Evolutionary conservation across 2,888 invertebrate species (phyloP), one percentile per base, ranked within the genome.

Genomic region (Metallyticus violacea): DNA sequence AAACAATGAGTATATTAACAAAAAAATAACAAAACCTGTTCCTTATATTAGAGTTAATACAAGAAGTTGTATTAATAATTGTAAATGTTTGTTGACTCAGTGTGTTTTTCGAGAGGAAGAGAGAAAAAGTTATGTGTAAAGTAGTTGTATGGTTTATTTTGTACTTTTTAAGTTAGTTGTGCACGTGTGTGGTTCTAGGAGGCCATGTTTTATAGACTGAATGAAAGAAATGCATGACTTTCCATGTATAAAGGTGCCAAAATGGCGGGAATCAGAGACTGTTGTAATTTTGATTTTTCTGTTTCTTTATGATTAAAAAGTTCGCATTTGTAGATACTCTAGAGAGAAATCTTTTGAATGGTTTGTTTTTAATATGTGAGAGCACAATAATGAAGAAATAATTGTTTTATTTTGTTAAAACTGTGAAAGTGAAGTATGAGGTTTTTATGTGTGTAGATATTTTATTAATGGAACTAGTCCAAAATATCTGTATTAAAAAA

Each of bases 361-460:
- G 40, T 85, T 85, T 85, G 28, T 85, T 85, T 88, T 86, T 82
- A 84, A 79, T 77, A 88, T 88, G 87, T 88, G 88, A 85, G 83
- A 87, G 88, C 88, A 88, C 88, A 88, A 87, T 88, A 88, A 88
- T 77, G 79, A 79, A 84, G 29, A 78, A 85, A 85, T 84, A 77
- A 26, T 84, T 86, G 77, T 87, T 86, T 87, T 86, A 81, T 86
- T 87, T 86, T 86, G 86, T 87, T 86, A 85, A 85, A 86, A 78
- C 77, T 79, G 85, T 87, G 40, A 15, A 62, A 15, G 40, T 62
- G 40, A 4, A 62, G 40, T 62, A 62, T 62, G 40, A 62, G 15
- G 40, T 62, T 62, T 62, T 62, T 62, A 62, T 15, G 40, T 62
- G 87, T 85, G 80, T 87, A 86, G 84, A 87, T 85, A 87, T 85